Base-by-base conservation (phyloP, 2,888 invertebrate genomes). In the Eupithecia inturbata region DNA sequence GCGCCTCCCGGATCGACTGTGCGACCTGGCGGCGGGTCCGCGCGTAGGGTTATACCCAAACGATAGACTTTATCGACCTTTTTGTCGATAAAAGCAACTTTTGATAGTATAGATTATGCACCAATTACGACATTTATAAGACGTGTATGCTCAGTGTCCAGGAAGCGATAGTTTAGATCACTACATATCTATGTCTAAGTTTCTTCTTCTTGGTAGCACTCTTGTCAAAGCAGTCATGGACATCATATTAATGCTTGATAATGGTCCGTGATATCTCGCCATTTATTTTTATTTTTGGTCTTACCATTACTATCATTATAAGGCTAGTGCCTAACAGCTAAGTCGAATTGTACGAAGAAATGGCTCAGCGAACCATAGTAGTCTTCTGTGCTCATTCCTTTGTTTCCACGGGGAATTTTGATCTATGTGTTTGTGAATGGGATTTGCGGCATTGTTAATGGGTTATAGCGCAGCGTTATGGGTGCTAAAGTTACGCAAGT, bases 1-100 rank as follows among this genome's bases (percentile, higher is more conserved):
- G 69, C 83, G 87, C 83, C 82, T 81, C 78, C 80, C 88, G 84
- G 81, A 81, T 81, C 80, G 77, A 90, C 89, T 90, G 78, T 91
- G 91, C 68, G 66, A 63, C 72, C 68, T 63, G 60, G 72, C 76
- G 60, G 80, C 76, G 60, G 80, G 79, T 78, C 81, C 81, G 81
- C 82, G 80, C 73, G 71, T 76, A 79, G 75, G 73, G 77, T 73
- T 78, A 82, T 67, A 64, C 70, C 76, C 73, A 68, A 71, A 75
- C 77, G 70, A 72, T 78, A 67, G 73, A 36, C 70, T 76, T 78
- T 76, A 74, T 79, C 79, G 79, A 79, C 68, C 36, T 73, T 71
- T 68, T 63, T n/a, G 64, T 64, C 64, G 64, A 64, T n/a, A 36
- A n/a, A 33, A 12, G n/a, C 36, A 64, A 19, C 31, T 39, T 64